Conservation (phyloP, 2,888 invertebrate genomes). For the Drosophila diplacantha region DNA sequence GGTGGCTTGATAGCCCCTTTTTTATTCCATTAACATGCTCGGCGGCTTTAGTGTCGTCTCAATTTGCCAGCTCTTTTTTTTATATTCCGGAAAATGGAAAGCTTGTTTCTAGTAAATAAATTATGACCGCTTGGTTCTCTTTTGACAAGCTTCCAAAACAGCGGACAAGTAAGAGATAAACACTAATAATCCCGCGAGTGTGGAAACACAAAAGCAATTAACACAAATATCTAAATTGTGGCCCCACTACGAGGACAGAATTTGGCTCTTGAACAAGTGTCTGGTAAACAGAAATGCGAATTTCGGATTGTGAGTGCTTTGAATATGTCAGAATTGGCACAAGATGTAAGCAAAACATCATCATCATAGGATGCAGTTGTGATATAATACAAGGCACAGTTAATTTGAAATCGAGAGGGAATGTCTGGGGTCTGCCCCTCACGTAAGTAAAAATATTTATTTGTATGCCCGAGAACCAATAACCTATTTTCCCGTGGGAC, state of each 20-base stretch:
- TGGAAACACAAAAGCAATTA: slow-evolving; percentile 45
- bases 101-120: slow-evolving; percentile 22
- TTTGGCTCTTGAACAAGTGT: slow-evolving; percentile 2
- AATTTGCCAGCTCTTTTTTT: background rate
- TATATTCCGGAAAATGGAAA: background rate
- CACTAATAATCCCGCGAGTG: slow-evolving; percentile 31
- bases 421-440: no score
- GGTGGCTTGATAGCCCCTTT: slow-evolving; percentile 21
- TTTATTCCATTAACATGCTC: slow-evolving; percentile 20
- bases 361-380: background rate
- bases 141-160: slow-evolving; percentile 46
- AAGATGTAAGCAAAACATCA: slow-evolving; percentile 16
- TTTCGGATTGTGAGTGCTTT: slow-evolving; percentile 12
- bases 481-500: background rate
- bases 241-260: slow-evolving; percentile 13
- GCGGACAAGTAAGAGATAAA: slow-evolving; percentile 8
- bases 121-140: slow-evolving; percentile 8
- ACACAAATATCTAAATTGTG: slow-evolving; percentile 32
- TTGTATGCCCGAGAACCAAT: slow-evolving; percentile 13
- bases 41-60: slow-evolving; percentile 1
- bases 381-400: background rate
- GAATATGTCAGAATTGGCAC: slow-evolving; percentile 31
- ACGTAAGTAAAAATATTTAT: background rate
- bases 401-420: slow-evolving; percentile 19
- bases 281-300: slow-evolving; percentile 25